Base-by-base conservation (phyloP, 2,888 invertebrate species). In the Aleiodes alternator region DNA sequence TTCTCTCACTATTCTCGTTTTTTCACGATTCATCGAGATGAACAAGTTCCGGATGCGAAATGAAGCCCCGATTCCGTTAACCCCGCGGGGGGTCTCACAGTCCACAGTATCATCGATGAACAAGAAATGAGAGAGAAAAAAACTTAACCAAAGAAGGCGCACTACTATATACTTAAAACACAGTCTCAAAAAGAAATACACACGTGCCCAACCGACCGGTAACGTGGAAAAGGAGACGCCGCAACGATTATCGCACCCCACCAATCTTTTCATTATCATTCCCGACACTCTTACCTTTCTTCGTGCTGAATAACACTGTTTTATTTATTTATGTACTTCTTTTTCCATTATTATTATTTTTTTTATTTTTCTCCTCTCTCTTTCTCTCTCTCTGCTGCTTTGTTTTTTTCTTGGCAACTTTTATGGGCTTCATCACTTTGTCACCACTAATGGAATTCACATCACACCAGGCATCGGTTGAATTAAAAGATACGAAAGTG, bases 181-280 rank as follows among this genome's bases (percentile, higher is more conserved):
- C 53, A 51, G 61, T 64, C 71, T 59, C 16, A 59, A 70, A 64
- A 66, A 70, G 51, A 72, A 66, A 71, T 64, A 64, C 53, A 29
- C 29, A 72, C 72, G 75, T 77, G 64, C 69, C 43, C 61, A 38
- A 76, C 69, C 31, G 74, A 64, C 16, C 66, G 23, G 68, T 23
- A 72, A 69, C 74, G 75, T 69, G 70, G 76, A 77, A 79, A 79
- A 75, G 74, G 76, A 80, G 79, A 81, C 81, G 81, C 82, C 80
- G 80, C 79, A 78, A 50, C 80, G 83, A 86, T 84, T 86, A 87
- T 87, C 87, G 83, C 83, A 80, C 79, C 82, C 79, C 80, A 75
- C 76, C 85, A 79, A 87, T 86, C 86, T 87, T 85, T 69, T 87
- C 86, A 87, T 87, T 87, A 87, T 87, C 86, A 87, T 86, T 87